Evolutionary conservation across 1,140 invertebrate genomes (phyloP).

Genomic region (Hetaerina americana): DNA sequence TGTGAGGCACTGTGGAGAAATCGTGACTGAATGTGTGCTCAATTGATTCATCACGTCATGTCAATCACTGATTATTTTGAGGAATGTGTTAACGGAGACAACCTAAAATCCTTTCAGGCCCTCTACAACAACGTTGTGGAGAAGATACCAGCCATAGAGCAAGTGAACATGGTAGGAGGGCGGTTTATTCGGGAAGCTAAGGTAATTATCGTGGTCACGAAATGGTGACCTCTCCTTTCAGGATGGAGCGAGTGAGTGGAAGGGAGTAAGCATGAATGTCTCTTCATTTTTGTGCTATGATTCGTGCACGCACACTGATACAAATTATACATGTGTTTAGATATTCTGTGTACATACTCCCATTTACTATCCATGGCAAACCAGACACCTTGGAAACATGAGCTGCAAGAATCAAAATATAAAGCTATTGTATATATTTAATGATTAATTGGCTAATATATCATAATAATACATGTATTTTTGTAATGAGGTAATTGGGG

Average conservation of each 20-base stretch:
- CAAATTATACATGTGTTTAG: too few relatives aligned
- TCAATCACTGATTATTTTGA: too few relatives aligned
- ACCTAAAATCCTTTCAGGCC: slow-evolving; percentile 52
- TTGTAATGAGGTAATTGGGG: not conserved
- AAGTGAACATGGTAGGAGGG: slow-evolving; percentile 87
- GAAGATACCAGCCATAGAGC: slow-evolving; percentile 82
- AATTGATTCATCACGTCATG: too few relatives aligned
- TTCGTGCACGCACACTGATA: too few relatives aligned
- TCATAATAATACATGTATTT: not conserved
- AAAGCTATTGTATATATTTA: not conserved
- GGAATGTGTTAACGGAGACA: too few relatives aligned
- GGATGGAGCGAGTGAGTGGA: not conserved
- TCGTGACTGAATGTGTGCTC: too few relatives aligned
- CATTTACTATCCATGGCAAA: not conserved
- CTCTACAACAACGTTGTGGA: slow-evolving; percentile 82
- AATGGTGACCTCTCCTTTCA: not conserved
- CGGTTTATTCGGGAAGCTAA: slow-evolving; percentile 94
- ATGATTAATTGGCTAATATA: not conserved
- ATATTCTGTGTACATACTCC: not conserved
- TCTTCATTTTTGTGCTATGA: not conserved
- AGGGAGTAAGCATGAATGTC: not conserved
- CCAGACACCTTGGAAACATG: not conserved
- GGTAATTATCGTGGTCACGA: slow-evolving; percentile 47
- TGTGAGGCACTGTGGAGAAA: not conserved
- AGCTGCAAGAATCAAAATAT: too few relatives aligned